Conservation (phyloP, 2,797 vertebrate genomes). For the Protonibea diacanthus region DNA sequence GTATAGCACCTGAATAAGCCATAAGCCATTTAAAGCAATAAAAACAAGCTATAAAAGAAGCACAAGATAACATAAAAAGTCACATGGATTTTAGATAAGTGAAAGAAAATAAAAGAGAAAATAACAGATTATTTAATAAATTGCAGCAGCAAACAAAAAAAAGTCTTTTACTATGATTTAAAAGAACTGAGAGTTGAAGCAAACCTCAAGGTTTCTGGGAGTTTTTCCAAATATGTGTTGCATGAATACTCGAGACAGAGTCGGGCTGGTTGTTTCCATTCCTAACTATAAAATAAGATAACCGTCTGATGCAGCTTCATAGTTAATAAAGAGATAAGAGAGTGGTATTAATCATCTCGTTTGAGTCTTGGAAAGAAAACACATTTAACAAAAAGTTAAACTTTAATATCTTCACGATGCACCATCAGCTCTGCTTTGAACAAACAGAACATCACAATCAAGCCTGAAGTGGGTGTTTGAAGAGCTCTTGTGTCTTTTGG, state of each 20-base stretch:
- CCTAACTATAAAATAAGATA: constrained; percentile 4
- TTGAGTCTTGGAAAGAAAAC: not conserved
- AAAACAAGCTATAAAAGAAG: not conserved
- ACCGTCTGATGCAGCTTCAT: not conserved
- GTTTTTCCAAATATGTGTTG: not conserved
- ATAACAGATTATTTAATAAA: not conserved
- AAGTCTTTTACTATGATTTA: not conserved
- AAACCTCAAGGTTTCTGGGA: not conserved
- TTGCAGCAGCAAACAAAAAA: not conserved
- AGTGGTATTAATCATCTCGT: not conserved
- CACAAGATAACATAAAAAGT: not conserved
- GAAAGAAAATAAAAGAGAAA: not conserved
- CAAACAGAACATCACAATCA: not conserved
- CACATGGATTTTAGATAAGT: not conserved
- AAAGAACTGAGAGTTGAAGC: not conserved
- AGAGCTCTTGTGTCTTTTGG: not conserved
- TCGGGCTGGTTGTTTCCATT: not conserved
- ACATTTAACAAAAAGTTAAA: not conserved
- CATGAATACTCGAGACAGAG: not conserved
- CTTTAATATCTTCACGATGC: not conserved
- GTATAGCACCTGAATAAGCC: not conserved
- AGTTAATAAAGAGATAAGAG: not conserved
- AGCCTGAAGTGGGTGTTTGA: not conserved
- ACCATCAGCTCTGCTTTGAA: not conserved
- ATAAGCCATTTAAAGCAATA: not conserved